phyloP scores from a whole-genome alignment of 2,797 vertebrate species.

The Clarias platycephalus region DNA sequence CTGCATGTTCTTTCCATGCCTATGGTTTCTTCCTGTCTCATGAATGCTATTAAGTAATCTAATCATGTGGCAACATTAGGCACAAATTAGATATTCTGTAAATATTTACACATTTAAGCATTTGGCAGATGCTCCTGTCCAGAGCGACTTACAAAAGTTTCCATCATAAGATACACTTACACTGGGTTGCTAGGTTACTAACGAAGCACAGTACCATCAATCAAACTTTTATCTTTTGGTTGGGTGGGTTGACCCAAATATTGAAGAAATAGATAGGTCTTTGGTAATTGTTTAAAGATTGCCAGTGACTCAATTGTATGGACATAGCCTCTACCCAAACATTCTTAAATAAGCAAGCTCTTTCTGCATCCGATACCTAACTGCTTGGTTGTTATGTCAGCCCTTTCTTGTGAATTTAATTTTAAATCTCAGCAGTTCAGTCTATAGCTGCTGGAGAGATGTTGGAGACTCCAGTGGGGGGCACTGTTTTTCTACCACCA shows the following conservation, averaged over 20 bases:
- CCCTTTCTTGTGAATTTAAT: conserved; percentile 19
- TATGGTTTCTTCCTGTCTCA: not conserved
- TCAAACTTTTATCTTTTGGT: no score
- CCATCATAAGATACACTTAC: no score
- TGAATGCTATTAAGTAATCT: not conserved
- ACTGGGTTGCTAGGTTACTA: no score
- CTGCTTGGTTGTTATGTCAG: not conserved
- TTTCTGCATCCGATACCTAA: not conserved
- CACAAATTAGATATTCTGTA: not conserved
- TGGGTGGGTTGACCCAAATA: no score
- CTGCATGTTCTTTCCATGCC: not conserved
- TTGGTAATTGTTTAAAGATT: no score
- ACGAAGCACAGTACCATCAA: no score
- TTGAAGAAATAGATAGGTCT: no score
- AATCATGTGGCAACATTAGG: not conserved
- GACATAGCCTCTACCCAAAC: not conserved
- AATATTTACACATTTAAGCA: no score
- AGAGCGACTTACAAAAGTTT: no score
- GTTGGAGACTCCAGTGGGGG: conserved; percentile 64
- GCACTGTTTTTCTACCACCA: conserved; percentile 67
- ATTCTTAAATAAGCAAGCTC: not conserved
- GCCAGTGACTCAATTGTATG: no score
- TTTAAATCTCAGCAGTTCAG: not conserved
- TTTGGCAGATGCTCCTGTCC: no score
- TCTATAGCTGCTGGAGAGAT: not conserved